Evolutionary conservation across 2,888 invertebrate species (phyloP).

Genomic region (Meiosimyza decipiens): DNA sequence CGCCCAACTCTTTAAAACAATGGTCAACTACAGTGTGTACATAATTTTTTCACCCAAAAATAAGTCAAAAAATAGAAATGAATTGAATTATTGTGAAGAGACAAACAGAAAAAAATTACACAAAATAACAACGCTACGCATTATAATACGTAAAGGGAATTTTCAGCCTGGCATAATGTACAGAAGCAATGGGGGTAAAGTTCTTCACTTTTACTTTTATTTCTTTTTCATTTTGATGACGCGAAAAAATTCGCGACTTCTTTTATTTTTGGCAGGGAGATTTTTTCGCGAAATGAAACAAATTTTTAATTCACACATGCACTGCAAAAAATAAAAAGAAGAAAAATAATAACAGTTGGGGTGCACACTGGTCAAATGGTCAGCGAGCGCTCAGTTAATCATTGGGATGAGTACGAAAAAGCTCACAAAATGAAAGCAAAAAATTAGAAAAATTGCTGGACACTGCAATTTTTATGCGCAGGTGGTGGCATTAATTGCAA

Average conservation of each 20-base stretch:
- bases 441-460: conserved; percentile 24
- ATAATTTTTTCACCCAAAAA: conserved; percentile 36
- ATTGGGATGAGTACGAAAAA: background rate
- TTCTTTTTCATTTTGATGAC: conserved; percentile 13
- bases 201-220: background rate
- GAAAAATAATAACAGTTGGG: background rate
- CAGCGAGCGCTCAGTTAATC: too few relatives aligned
- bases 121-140: background rate
- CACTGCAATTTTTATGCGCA: conserved; percentile 23
- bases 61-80: conserved; percentile 61
- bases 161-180: too few relatives aligned
- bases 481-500: conserved; percentile 25
- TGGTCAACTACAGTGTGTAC: conserved; percentile 10
- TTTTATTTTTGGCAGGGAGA: conserved; percentile 44
- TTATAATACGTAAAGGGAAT: too few relatives aligned
- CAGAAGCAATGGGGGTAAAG: too few relatives aligned
- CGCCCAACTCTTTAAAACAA: background rate
- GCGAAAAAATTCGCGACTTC: conserved; percentile 12
- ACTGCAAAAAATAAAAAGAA: background rate
- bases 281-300: conserved; percentile 55
- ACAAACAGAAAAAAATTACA: conserved; percentile 41
- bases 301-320: conserved; percentile 60
- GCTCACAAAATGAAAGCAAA: conserved; percentile 16
- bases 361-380: background rate
- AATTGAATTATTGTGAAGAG: conserved; percentile 62